Conservation (phyloP, 2,888 invertebrate species). For the Ichneumon xanthorius region DNA sequence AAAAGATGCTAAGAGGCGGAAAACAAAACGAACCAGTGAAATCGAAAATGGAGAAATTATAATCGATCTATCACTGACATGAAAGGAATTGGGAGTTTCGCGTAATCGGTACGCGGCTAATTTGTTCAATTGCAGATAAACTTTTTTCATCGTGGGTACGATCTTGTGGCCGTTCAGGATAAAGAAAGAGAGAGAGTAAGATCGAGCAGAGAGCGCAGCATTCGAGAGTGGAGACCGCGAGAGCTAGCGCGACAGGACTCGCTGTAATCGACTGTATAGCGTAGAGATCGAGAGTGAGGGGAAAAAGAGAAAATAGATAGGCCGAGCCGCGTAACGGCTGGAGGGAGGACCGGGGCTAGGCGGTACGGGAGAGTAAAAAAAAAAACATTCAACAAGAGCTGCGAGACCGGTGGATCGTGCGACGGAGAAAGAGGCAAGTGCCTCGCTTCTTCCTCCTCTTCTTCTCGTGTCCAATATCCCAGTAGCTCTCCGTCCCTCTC, state of each 20-base stretch:
- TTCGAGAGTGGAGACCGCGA: conserved; percentile 30
- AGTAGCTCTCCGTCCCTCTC: conserved; percentile 16
- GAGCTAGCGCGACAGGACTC: conserved; percentile 61
- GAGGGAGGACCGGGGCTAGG: background rate
- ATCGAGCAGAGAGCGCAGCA: background rate
- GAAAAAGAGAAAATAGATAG: conserved; percentile 61
- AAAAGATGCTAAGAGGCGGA: too few species aligned
- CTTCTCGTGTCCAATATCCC: conserved; percentile 9
- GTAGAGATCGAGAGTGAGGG: conserved; percentile 67
- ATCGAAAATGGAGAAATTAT: too few species aligned
- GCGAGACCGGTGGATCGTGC: conserved; percentile 47
- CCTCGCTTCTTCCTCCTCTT: conserved; percentile 41
- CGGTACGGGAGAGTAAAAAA: conserved; percentile 23
- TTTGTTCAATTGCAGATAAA: too few species aligned
- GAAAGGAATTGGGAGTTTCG: too few species aligned
- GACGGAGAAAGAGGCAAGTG: conserved; percentile 61
- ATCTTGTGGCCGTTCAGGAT: too few species aligned
- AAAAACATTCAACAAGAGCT: conserved; percentile 41
- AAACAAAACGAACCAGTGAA: too few species aligned
- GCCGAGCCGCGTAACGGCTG: conserved; percentile 43
- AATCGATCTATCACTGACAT: too few species aligned
- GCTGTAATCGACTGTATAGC: conserved; percentile 63
- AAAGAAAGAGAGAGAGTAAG: too few species aligned
- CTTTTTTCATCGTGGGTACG: too few species aligned
- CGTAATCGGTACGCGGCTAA: too few species aligned